Conservation (phyloP, 2,113 vertebrate genomes). For the Himantopus leucocephalus region DNA sequence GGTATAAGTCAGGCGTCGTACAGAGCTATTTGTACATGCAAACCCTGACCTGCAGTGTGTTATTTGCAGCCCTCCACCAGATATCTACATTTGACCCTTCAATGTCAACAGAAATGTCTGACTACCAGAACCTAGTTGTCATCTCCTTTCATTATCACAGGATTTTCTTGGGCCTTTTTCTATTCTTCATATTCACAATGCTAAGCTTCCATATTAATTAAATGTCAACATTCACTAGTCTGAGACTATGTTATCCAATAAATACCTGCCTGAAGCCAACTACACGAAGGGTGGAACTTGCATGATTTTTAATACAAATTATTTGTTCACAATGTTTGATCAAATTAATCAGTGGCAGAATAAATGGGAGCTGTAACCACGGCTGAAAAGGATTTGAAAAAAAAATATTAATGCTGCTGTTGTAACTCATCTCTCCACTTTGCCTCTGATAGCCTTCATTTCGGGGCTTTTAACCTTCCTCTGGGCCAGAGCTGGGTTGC, state of each 20-base stretch:
- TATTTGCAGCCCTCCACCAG: slow-evolving; percentile 50
- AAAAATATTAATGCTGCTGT: not conserved
- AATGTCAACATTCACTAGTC: slow-evolving; percentile 68
- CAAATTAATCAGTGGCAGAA: slow-evolving; percentile 49
- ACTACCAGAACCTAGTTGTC: slow-evolving; percentile 44
- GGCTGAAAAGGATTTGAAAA: not conserved
- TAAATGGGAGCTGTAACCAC: not conserved
- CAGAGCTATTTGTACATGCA: slow-evolving; percentile 28
- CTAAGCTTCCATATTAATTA: slow-evolving; percentile 67
- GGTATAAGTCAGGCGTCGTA: not conserved
- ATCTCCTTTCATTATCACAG: slow-evolving; percentile 65
- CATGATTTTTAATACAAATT: slow-evolving; percentile 54
- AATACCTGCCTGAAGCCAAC: slow-evolving; percentile 53
- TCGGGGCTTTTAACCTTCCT: not conserved
- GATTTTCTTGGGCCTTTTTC: slow-evolving; percentile 57
- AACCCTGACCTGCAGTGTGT: not conserved
- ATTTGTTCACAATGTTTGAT: slow-evolving; percentile 61
- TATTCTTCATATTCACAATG: slow-evolving; percentile 43
- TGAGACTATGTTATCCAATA: slow-evolving; percentile 63
- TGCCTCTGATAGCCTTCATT: not conserved
- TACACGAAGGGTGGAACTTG: not conserved
- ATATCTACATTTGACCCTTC: slow-evolving; percentile 58
- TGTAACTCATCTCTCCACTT: not conserved
- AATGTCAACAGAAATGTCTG: slow-evolving; percentile 57
- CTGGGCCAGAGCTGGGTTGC: not conserved